These are phyloP conservation scores for Pachyramphus minor DNA, from an alignment of 2,113 vertebrate species.

Conservation along the genomic window DNA sequence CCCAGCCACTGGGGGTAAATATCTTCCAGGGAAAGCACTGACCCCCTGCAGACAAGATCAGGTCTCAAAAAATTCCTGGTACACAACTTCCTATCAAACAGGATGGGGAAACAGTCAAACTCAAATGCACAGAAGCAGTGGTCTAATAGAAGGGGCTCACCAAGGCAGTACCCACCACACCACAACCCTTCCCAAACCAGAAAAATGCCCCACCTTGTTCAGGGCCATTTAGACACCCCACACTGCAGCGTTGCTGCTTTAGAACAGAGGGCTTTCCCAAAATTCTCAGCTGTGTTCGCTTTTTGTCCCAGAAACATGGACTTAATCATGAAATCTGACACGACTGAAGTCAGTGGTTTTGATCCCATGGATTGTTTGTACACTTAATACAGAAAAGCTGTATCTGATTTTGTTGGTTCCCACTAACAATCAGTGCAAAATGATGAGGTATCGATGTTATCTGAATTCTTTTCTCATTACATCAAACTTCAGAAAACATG, in stretches of 20 bases:
- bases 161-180: background rate
- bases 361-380: background rate
- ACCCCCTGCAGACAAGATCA: background rate
- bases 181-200: background rate
- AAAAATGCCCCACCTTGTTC: no score
- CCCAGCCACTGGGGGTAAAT: background rate
- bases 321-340: conserved; percentile 4
- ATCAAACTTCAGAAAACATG: background rate
- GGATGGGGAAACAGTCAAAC: background rate
- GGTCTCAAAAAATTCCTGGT: background rate
- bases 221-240: background rate
- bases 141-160: background rate
- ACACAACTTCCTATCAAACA: background rate
- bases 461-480: conserved; percentile 23
- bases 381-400: background rate
- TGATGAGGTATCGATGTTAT: background rate
- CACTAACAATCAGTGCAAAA: background rate
- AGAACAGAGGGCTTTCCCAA: background rate
- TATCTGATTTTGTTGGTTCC: background rate
- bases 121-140: background rate
- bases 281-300: rapidly evolving
- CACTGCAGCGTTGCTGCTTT: background rate
- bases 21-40: background rate
- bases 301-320: conserved; percentile 6
- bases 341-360: background rate